Base-by-base conservation (phyloP, 2,797 vertebrate species). In the Taeniopygia guttata region DNA sequence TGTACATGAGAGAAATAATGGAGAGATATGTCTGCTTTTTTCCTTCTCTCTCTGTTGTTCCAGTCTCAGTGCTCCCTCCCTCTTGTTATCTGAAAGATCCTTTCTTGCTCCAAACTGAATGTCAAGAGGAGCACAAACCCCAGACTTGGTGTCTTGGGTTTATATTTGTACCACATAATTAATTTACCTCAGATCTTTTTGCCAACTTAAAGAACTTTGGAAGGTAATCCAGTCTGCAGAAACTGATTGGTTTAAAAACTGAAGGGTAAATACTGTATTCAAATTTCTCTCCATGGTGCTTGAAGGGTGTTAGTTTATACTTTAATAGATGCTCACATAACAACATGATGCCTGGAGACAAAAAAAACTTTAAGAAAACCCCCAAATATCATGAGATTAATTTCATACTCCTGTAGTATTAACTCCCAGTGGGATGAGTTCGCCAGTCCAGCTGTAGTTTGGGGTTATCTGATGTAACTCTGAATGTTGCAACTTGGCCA, bases 291-390 rank as follows among this genome's bases (percentile, higher is more conserved):
- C 32, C 16, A 6, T 32, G 49, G 32, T 70, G n/a, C 48, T 86
- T 43, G 55, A 42, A 68, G 58, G 19, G 2, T 59, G 23, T 70
- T 64, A 19, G 52, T 63, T 29, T 36, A 12, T 62, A 13, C 20
- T 87, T 66, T 2, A 45, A 11, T 38, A 68, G 45, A 62, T n/a
- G 40, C 34, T 95, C 92, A 95, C 94, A 92, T 93, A 86, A 87
- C 40, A 95, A 93, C 96, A 96, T 14, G 94, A 96, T 95, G 95
- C 96, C 95, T 93, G 93, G 95, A 95, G 69, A 29, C 51, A 76
- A 54, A 66, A 34, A 75, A 23, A 85, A 46, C 92, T 96, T 96
- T 95, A 96, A 95, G 94, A 95, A 96, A 95, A 81, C 16, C 66
- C 91, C 92, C 89, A 62, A 52, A 88, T 89, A 42, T 34, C 56